Percentiles rank a stretch among this genome's conserved stretches.
phyloP scores from a whole-genome alignment of 2,797 vertebrate genomes.

The Cyclopterus lumpus region DNA sequence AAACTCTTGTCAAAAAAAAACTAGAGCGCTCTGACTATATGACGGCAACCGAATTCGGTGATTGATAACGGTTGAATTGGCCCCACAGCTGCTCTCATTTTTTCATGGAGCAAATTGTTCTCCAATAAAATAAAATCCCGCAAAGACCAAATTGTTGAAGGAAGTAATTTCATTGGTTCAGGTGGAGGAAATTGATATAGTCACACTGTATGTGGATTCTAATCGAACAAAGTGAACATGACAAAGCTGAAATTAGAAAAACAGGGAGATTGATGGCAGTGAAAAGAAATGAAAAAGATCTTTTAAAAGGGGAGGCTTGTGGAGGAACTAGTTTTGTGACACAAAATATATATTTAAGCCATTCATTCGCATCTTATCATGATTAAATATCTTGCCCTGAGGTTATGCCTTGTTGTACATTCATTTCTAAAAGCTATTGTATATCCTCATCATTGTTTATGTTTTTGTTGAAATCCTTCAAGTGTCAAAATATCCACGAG shows the following conservation, averaged over 20 bases:
- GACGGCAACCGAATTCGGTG: conserved; percentile 59
- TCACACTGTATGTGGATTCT: conserved; percentile 68
- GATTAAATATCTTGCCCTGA: conserved; percentile 32
- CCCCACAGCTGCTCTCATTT: conserved; percentile 50
- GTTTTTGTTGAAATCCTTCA: conserved; percentile 34
- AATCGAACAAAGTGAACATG: conserved; percentile 72
- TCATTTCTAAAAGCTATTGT: conserved; percentile 42
- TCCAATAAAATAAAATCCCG: conserved; percentile 55
- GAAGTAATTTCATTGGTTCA: conserved; percentile 72
- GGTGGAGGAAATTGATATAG: conserved; percentile 68
- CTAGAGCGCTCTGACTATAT: conserved; percentile 26
- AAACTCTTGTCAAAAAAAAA: conserved; percentile 68
- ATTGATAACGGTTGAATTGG: conserved; percentile 81
- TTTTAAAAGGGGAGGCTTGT: conserved; percentile 33
- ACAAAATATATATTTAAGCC: conserved; percentile 9
- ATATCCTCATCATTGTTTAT: conserved; percentile 11
- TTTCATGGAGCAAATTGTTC: conserved; percentile 44
- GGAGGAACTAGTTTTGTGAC: conserved; percentile 17
- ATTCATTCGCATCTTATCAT: conserved; percentile 40
- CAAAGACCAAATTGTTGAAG: conserved; percentile 52
- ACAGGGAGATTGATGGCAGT: conserved; percentile 65
- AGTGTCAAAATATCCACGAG: conserved; percentile 30
- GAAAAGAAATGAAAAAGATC: conserved; percentile 59
- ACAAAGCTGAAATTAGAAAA: conserved; percentile 74
- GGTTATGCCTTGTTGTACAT: conserved; percentile 14